Percentiles rank a stretch among this genome's conserved stretches.
Conservation (phyloP, 2,888 invertebrate species). For the Cybosia mesomella region DNA sequence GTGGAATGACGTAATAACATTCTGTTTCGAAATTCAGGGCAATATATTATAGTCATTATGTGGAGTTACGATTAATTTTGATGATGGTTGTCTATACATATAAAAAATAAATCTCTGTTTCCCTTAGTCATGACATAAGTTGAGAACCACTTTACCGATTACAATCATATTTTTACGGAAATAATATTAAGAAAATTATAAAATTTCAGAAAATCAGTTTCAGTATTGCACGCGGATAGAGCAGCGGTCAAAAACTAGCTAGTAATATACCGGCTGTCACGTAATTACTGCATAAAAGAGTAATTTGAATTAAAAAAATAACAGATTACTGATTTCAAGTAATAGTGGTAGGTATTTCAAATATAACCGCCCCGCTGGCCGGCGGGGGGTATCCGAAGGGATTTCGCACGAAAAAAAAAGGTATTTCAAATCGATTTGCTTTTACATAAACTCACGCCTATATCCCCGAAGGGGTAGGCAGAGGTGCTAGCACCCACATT, state of each 20-base stretch:
- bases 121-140: background rate
- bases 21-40: constrained; percentile 10
- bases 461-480: too few species aligned
- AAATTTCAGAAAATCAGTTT: background rate
- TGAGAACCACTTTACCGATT: background rate
- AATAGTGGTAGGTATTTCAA: background rate
- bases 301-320: background rate
- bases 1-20: constrained; percentile 24
- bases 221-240: background rate
- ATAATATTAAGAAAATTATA: background rate
- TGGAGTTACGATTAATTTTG: constrained; percentile 10
- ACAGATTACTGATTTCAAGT: background rate
- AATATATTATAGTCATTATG: constrained; percentile 28
- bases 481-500: too few species aligned
- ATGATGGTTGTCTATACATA: background rate
- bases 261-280: background rate
- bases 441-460: too few species aligned
- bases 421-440: too few species aligned
- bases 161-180: background rate
- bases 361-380: too few species aligned
- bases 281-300: background rate
- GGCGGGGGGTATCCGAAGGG: too few species aligned
- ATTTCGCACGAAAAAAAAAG: too few species aligned
- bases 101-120: background rate
- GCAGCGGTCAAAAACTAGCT: background rate